Percentiles rank a stretch among this genome's conserved stretches.
Conservation (phyloP, 1,140 invertebrate genomes). For the Branchinecta lindahli region DNA sequence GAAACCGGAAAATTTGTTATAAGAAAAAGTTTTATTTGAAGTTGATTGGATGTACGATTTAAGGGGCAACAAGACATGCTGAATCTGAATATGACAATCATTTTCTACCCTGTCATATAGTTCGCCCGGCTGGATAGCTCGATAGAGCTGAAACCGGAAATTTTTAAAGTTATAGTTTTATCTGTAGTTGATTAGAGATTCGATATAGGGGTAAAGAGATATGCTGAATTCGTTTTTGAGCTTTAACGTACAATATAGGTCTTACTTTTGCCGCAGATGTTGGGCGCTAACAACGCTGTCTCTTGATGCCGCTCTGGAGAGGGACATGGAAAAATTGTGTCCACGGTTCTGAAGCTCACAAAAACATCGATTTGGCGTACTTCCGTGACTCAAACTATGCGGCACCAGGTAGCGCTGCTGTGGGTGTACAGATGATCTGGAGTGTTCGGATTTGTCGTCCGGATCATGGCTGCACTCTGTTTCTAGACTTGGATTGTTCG, state of each 20-base stretch:
- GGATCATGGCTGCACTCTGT: conserved; percentile 2
- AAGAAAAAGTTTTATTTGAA: no score
- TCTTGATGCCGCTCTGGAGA: conserved; percentile 2
- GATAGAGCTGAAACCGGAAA: no score
- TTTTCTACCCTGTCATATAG: no score
- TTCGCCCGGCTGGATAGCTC: no score
- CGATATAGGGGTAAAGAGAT: no score
- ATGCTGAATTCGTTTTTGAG: no score
- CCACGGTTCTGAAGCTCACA: not conserved
- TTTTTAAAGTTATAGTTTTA: no score
- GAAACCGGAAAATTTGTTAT: no score
- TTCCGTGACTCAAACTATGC: conserved; percentile 2
- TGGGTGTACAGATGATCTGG: not conserved
- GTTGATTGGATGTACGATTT: no score
- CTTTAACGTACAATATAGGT: not conserved
- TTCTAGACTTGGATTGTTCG: not conserved
- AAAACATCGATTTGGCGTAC: not conserved
- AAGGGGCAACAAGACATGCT: no score
- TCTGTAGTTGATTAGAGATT: no score
- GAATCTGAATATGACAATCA: no score
- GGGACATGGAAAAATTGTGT: not conserved
- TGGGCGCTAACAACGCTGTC: not conserved
- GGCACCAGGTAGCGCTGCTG: not conserved
- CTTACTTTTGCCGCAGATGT: not conserved
- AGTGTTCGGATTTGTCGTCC: not conserved